Evolutionary conservation across 2,113 vertebrate genomes (phyloP), one percentile per base, ranked within the genome.

Genomic region (Suncus etruscus): DNA sequence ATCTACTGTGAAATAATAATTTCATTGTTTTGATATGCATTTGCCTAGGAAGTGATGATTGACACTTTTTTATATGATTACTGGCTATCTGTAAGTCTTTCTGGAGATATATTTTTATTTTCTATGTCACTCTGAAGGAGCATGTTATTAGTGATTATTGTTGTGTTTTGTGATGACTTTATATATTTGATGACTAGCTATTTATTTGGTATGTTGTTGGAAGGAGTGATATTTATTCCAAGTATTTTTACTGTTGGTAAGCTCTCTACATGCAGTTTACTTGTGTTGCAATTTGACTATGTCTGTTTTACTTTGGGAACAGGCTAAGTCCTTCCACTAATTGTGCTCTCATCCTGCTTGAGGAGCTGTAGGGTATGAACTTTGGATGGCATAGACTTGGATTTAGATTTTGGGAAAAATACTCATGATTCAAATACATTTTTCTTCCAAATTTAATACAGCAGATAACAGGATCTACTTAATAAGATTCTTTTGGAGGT

Each of bases 221-320:
- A 20, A 61, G 58, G 18, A 61, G 22, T 61, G 6, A 9, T 77
- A 74, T 78, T 73, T 75, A 79, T 81, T 66, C 27, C 39, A 61
- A n/a, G 29, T 10, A 32, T 54, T 73, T 85, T 86, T 77, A 48
- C 69, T 90, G 70, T 86, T 66, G 74, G 27, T 68, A 39, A 72
- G 15, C 16, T 85, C 51, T 24, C 58, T 50, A 16, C 10, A 7
- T 25, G 61, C 66, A 8, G 54, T 50, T 80, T 45, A 8, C 11
- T 15, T 92, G 6, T 76, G 29, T 47, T 81, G 18, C 78, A 83
- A 68, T 54, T 48, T 91, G 68, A 50, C 75, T 83, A 73, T 14
- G 18, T 78, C 32, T 76, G 16, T 11, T 69, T 3, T 32, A 8
- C 5, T 77, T 31, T 65, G 22, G 51, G 39, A 70, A 51, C 20